Evolutionary conservation across 2,888 invertebrate genomes (phyloP).

Genomic region (Agriotes lineatus): DNA sequence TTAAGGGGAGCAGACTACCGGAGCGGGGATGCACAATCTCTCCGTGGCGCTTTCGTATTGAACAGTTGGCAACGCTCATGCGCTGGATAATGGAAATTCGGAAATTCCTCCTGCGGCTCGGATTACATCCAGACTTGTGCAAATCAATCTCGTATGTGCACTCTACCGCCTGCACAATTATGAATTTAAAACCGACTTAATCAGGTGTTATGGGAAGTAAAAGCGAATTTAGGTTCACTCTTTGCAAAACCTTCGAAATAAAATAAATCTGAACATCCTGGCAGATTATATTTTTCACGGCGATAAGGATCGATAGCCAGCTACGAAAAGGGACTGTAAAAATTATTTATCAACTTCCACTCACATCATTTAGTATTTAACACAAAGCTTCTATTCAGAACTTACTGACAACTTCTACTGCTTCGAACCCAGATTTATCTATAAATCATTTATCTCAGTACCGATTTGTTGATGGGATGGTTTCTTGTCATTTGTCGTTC

Average conservation of each 20-base stretch:
- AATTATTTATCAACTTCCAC: no score
- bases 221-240: no score
- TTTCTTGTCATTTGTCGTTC: no score
- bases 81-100: constrained; percentile 35
- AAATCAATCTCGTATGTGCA: constrained; percentile 18
- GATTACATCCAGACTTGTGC: constrained; percentile 23
- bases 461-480: neutral
- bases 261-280: no score
- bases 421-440: neutral
- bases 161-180: neutral
- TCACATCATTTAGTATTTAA: neutral
- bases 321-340: neutral
- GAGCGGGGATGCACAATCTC: constrained; percentile 28
- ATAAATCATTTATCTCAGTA: neutral
- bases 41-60: constrained; percentile 36
- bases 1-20: constrained; percentile 5
- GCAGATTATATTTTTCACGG: neutral
- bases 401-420: neutral
- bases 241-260: no score
- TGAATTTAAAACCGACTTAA: neutral
- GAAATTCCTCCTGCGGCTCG: constrained; percentile 28
- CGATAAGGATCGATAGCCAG: neutral
- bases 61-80: constrained; percentile 38
- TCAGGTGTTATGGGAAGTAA: neutral
- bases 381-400: neutral